Base-by-base conservation (phyloP, 2,888 invertebrate genomes). In the Ctena decussata region DNA sequence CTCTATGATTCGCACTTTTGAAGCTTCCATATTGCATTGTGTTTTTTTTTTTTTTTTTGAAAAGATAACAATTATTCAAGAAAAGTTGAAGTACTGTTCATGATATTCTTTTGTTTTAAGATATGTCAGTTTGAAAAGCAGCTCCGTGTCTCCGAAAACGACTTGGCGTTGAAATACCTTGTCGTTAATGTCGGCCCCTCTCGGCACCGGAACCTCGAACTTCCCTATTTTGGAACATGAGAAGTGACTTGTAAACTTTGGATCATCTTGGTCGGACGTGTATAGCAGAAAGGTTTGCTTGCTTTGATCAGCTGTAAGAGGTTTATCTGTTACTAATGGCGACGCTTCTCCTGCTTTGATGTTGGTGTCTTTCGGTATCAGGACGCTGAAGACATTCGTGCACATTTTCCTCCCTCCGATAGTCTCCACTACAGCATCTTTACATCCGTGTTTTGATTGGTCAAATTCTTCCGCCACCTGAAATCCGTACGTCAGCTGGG, bases 191-290 rank as follows among this genome's bases (percentile, higher is more conserved):
- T 80, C 60, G 24, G 73, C 53, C 6, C 85, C 88, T 72, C 70
- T 78, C 15, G 85, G 88, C 41, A 88, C 77, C n/a, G 88, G 88
- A n/a, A 88, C 46, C 18, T 72, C 35, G 44, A 88, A 80, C 15
- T 69, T 46, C n/a, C 82, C 75, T 46, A 83, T 82, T 27, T 77
- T 72, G 27, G 76, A 84, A 12, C 81, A 70, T 12, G 88, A 79
- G 37, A 18, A 74, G 30, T 88, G 85, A n/a, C 83, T 69, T 18
- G 82, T 77, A 35, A 88, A 30, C n/a, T 79, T 76, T 24, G 88
- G 88, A 46, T 85, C 80, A n/a, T 73, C 72, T 27, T 73, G 35
- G 3, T 85, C 82, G 41, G 82, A 82, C 0, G 88, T 79, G 35
- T 57, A 83, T 6, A 88, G 80, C 70, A 79, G 80, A 69, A 88